Evolutionary conservation across 1,140 invertebrate genomes (phyloP).

Genomic region (Cydia strobilella): DNA sequence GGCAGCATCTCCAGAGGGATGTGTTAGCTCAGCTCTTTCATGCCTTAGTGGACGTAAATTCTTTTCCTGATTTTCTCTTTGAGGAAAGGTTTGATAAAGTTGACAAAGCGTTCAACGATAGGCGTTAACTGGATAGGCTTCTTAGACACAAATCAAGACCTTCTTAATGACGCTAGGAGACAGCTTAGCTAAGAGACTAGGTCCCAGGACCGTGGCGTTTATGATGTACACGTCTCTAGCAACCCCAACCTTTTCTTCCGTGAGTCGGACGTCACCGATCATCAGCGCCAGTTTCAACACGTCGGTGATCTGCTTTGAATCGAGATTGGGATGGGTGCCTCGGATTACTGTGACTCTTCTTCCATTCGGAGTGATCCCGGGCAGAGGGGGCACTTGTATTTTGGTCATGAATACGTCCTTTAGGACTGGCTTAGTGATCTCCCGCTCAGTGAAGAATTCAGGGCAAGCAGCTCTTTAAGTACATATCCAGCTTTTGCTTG

Average conservation of each 20-base stretch:
- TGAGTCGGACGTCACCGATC: slow-evolving; percentile 90
- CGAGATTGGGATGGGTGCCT: slow-evolving; percentile 64
- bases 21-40: slow-evolving; percentile 87
- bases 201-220: slow-evolving; percentile 87
- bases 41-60: slow-evolving; percentile 87
- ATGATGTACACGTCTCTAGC: slow-evolving; percentile 90
- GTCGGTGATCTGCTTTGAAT: slow-evolving; percentile 79
- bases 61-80: slow-evolving; percentile 92
- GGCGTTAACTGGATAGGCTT: slow-evolving; percentile 93
- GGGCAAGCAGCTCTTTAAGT: slow-evolving; percentile 89
- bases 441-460: slow-evolving; percentile 89
- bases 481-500: slow-evolving; percentile 92
- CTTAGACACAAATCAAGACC: slow-evolving; percentile 90
- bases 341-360: slow-evolving; percentile 87
- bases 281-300: slow-evolving; percentile 89
- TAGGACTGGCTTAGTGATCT: slow-evolving; percentile 84
- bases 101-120: slow-evolving; percentile 89
- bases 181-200: slow-evolving; percentile 87
- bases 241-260: slow-evolving; percentile 87
- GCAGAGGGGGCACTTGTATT: slow-evolving; percentile 86
- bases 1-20: slow-evolving; percentile 89
- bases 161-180: slow-evolving; percentile 89
- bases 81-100: slow-evolving; percentile 90
- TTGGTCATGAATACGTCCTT: slow-evolving; percentile 82
- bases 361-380: slow-evolving; percentile 88